Base-by-base conservation (phyloP, 1,140 invertebrate genomes). In the Drosophila chauvacae region DNA sequence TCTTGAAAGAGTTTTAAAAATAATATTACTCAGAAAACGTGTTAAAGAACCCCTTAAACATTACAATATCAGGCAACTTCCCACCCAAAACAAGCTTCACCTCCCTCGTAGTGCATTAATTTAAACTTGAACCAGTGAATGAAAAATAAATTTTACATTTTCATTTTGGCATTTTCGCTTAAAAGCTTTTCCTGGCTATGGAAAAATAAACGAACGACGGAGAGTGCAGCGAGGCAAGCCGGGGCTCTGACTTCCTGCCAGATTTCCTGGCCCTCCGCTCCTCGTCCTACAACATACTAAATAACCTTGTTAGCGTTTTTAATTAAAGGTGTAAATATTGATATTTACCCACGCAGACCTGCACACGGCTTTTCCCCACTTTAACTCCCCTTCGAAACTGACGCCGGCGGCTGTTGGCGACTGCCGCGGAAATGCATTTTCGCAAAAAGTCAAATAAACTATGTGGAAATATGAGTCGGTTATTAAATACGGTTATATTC, bases 301-400 rank as follows among this genome's bases (percentile, higher is more conserved):
- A 91, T 91, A 91, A 91, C 88, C 84, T 82, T 91, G 88, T 91
- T 91, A 91, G 88, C 79, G 88, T 84, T 91, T 91, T 91, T 91
- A 91, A 91, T 91, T 91, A 91, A 91, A 91, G 88, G 83, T 91
- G 88, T 88, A 91, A 91, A 88, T 91, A 91, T 91, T 90, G 88
- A 91, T 85, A 91, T 88, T 90, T 90, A 88, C 83, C 79, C 83
- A 72, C 55, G 80, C 83, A 65, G 47, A 70, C 61, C 48, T 56
- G 56, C 68, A 55, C 35, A 61, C 57, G 28, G 51, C 60, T 58
- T 14, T 16, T 16, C 44, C 53, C 37, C 13, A 33, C 30, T 7
- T 33, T 11, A 33, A 33, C 30, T 10, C 30, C 30, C 33, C 33
- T 4, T 1, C 4, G 23, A 26, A 48, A 30, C 23, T 37, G 20